Conservation (phyloP, 2,113 vertebrate species). For the Chaetodon trifascialis region DNA sequence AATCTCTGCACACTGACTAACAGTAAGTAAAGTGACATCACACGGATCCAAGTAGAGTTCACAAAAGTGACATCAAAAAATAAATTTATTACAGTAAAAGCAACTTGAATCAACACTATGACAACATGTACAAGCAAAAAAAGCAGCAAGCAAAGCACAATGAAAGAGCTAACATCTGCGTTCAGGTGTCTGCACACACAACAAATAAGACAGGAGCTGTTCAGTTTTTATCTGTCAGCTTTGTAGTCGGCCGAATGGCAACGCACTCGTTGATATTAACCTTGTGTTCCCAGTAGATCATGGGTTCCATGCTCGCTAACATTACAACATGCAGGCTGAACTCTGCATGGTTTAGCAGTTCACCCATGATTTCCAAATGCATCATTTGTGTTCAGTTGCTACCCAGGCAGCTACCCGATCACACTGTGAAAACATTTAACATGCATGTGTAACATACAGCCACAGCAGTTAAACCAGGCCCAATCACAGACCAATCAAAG, state of each 20-base stretch:
- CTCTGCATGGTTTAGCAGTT: not conserved
- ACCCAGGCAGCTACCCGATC: too few relatives aligned
- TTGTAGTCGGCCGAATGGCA: not conserved
- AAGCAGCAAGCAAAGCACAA: not conserved
- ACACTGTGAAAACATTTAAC: not conserved
- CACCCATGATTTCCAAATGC: not conserved
- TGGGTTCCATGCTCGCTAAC: not conserved
- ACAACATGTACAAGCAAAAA: conserved; percentile 49
- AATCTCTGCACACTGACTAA: conserved; percentile 1
- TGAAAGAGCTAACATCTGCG: conserved; percentile 8
- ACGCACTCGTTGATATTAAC: not conserved
- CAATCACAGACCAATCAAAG: too few relatives aligned
- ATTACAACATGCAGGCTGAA: not conserved
- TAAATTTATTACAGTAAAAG: conserved; percentile 58
- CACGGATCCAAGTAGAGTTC: not conserved
- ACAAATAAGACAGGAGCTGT: not conserved
- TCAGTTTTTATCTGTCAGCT: not conserved
- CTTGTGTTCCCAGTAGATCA: not conserved
- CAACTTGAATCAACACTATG: conserved; percentile 43
- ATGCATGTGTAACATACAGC: not conserved
- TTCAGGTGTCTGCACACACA: not conserved
- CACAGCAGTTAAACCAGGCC: not conserved
- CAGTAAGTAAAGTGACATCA: not conserved
- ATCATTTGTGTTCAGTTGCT: too few relatives aligned
- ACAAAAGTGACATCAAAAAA: conserved; percentile 49